These are phyloP conservation scores for Agonopterix alstromeriana DNA, from an alignment of 2,888 invertebrate genomes.

Conservation along the genomic window DNA sequence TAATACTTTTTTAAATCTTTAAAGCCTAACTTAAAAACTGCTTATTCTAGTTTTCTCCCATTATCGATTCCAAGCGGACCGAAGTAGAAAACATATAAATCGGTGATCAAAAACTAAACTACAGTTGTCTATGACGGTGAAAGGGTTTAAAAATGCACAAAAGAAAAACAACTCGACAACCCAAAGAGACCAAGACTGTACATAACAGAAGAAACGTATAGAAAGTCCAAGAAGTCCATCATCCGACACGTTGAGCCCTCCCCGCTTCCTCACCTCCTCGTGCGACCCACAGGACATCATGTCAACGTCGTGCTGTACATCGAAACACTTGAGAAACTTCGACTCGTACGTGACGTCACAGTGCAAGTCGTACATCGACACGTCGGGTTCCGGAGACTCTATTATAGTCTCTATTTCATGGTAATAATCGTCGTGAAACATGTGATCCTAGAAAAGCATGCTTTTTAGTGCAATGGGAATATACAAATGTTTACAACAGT, in stretches of 20 bases:
- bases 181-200: not conserved
- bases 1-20: no score
- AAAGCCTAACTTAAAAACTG: no score
- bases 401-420: constrained; percentile 64
- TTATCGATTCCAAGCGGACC: no score
- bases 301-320: constrained; percentile 25
- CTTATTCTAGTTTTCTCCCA: no score
- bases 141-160: no score
- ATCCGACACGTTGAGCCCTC: not conserved
- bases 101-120: no score
- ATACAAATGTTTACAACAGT: no score
- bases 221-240: not conserved
- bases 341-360: constrained; percentile 39
- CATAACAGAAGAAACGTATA: not conserved
- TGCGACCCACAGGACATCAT: constrained; percentile 29
- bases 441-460: constrained; percentile 24
- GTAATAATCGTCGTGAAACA: constrained; percentile 37
- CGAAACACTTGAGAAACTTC: constrained; percentile 43
- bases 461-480: constrained; percentile 1
- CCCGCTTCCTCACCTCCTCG: constrained; percentile 33
- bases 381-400: constrained; percentile 45
- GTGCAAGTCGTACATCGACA: constrained; percentile 33
- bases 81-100: no score
- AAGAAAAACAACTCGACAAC: no score
- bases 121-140: no score